Evolutionary conservation across 1,140 invertebrate genomes (phyloP).

Genomic region (Lordiphosa clarofinis): DNA sequence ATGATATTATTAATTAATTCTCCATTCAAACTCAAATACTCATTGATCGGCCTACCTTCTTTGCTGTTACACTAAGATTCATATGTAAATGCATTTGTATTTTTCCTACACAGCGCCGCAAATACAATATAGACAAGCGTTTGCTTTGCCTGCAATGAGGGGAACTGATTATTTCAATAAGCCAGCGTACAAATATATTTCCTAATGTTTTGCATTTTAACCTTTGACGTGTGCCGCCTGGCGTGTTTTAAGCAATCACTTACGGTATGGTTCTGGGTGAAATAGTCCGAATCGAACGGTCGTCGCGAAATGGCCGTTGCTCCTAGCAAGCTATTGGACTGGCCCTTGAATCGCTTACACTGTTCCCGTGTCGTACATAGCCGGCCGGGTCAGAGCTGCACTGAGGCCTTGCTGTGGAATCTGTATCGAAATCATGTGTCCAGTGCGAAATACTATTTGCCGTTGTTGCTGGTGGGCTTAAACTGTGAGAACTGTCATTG

Average conservation of each 20-base stretch:
- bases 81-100: background rate
- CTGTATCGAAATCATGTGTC: slow-evolving; percentile 52
- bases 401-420: slow-evolving; percentile 42
- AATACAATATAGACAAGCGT: slow-evolving; percentile 28
- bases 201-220: slow-evolving; percentile 37
- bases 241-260: background rate
- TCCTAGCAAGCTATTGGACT: slow-evolving; percentile 41
- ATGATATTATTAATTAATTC: no score
- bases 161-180: slow-evolving; percentile 1
- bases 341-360: slow-evolving; percentile 26
- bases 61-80: background rate
- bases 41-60: background rate
- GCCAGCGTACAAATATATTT: slow-evolving; percentile 7
- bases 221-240: slow-evolving; percentile 18
- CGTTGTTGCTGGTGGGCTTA: slow-evolving; percentile 46
- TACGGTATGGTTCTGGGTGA: background rate
- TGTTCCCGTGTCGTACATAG: slow-evolving; percentile 41
- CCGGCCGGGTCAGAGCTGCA: slow-evolving; percentile 42
- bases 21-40: slow-evolving; percentile 12
- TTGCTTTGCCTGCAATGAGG: slow-evolving; percentile 16
- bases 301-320: slow-evolving; percentile 38
- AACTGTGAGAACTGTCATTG: background rate
- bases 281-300: slow-evolving; percentile 16
- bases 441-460: slow-evolving; percentile 50
- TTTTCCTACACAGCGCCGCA: slow-evolving; percentile 15